Evolutionary conservation across 1,140 invertebrate species (phyloP).

Genomic region (Drepana arcuata): DNA sequence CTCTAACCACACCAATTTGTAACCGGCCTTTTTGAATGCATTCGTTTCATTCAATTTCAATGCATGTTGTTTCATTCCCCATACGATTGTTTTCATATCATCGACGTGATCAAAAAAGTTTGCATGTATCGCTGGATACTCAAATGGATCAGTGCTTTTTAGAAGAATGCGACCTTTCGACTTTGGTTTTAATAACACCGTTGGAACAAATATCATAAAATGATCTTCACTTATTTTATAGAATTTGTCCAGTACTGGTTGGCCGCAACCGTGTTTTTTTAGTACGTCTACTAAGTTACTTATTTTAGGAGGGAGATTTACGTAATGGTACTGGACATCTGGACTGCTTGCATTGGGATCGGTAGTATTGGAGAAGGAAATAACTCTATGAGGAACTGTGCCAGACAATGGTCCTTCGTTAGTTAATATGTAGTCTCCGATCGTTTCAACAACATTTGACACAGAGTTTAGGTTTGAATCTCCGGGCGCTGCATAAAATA

Average conservation of each 20-base stretch:
- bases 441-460: conserved; percentile 8
- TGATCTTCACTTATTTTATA: conserved; percentile 40
- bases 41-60: conserved; percentile 66
- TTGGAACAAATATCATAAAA: conserved; percentile 48
- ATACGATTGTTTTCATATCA: conserved; percentile 72
- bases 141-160: conserved; percentile 71
- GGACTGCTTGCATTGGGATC: conserved; percentile 21
- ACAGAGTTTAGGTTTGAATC: conserved; percentile 13
- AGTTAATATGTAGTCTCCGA: conserved; percentile 21
- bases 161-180: conserved; percentile 75
- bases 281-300: conserved; percentile 25
- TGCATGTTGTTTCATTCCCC: conserved; percentile 63
- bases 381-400: conserved; percentile 21
- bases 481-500: conserved; percentile 21
- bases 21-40: conserved; percentile 48
- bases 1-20: conserved; percentile 45
- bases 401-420: conserved; percentile 21
- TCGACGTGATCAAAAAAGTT: conserved; percentile 75
- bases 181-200: conserved; percentile 70
- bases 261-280: conserved; percentile 17
- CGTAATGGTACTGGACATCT: conserved; percentile 34
- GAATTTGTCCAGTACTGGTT: conserved; percentile 25
- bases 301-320: conserved; percentile 21
- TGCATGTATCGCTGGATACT: conserved; percentile 77
- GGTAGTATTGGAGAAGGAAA: conserved; percentile 32